Conservation (phyloP, 1,140 invertebrate species). For the Tribolium castaneum region DNA sequence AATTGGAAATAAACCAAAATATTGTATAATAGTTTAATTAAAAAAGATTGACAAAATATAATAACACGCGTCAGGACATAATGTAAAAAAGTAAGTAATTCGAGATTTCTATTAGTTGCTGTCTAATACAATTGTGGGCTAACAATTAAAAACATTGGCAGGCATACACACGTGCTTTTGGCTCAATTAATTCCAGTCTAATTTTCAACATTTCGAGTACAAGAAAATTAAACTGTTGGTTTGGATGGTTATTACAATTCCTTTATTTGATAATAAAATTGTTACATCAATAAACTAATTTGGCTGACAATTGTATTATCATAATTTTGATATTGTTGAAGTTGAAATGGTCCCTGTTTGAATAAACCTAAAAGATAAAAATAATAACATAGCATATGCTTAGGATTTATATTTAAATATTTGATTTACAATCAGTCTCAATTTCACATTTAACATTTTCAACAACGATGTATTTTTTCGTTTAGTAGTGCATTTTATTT, state of each 20-base stretch:
- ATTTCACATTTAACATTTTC: conserved; percentile 31
- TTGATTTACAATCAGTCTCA: conserved; percentile 45
- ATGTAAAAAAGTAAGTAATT: not conserved
- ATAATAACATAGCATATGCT: conserved; percentile 20
- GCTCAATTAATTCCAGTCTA: not conserved
- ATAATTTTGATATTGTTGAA: conserved; percentile 5
- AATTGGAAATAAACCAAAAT: not conserved
- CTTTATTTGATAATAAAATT: conserved; percentile 39
- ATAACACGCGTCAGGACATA: not conserved
- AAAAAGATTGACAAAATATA: not conserved
- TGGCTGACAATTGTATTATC: conserved; percentile 14
- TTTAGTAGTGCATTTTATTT: conserved; percentile 33
- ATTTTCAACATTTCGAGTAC: not conserved
- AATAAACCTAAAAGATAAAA: conserved; percentile 7
- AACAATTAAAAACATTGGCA: not conserved
- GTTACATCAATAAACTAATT: not conserved
- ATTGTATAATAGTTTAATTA: not conserved
- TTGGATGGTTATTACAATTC: conserved; percentile 44
- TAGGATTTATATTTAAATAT: conserved; percentile 42
- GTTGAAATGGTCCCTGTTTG: conserved; percentile 33
- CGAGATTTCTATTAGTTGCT: not conserved
- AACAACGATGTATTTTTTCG: conserved; percentile 20
- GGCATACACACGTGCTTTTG: not conserved
- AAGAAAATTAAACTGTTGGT: not conserved
- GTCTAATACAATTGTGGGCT: not conserved